Percentiles rank a stretch among this genome's conserved stretches.
Evolutionary conservation across 1,140 invertebrate species (phyloP).

Genomic region (Drosophila pseudoobscura): DNA sequence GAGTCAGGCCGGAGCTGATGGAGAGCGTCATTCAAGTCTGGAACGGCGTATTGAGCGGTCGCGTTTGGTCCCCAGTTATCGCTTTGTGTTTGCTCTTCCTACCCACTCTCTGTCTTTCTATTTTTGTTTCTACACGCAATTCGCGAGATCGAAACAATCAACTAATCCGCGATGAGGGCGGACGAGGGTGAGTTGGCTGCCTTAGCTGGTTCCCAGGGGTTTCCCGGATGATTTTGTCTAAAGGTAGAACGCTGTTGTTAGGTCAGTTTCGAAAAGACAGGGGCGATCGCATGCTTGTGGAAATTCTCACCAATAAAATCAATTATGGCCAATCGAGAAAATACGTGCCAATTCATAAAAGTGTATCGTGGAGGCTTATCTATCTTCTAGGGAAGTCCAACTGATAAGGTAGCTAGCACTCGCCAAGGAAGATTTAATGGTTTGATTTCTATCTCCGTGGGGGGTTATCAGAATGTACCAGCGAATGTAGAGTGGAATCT

Average conservation of each 20-base stretch:
- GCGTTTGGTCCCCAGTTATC: slow-evolving; percentile 9
- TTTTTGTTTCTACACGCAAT: not conserved
- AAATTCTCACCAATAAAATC: slow-evolving; percentile 3
- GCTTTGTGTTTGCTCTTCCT: not conserved
- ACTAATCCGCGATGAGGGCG: slow-evolving; percentile 45
- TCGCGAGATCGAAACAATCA: slow-evolving; percentile 12
- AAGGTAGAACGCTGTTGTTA: not conserved
- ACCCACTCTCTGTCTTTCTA: not conserved
- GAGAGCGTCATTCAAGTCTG: slow-evolving; percentile 53
- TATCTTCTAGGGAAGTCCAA: slow-evolving; percentile 15
- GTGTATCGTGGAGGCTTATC: slow-evolving; percentile 36
- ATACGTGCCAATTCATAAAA: slow-evolving; percentile 56
- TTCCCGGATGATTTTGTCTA: slow-evolving; percentile 14
- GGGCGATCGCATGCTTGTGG: slow-evolving; percentile 2
- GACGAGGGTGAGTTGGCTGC: slow-evolving; percentile 45
- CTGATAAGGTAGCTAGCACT: slow-evolving; percentile 18
- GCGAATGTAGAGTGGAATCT: slow-evolving; percentile 4
- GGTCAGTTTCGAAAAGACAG: slow-evolving; percentile 6
- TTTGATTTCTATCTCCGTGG: not conserved
- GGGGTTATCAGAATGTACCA: slow-evolving; percentile 27
- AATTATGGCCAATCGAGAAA: slow-evolving; percentile 2
- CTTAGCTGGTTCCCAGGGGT: slow-evolving; percentile 1
- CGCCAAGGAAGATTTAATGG: slow-evolving; percentile 31
- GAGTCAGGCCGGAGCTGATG: slow-evolving; percentile 25
- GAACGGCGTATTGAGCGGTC: slow-evolving; percentile 56